Evolutionary conservation across 2,797 vertebrate genomes (phyloP).

Genomic region (Acanthiza pusilla): DNA sequence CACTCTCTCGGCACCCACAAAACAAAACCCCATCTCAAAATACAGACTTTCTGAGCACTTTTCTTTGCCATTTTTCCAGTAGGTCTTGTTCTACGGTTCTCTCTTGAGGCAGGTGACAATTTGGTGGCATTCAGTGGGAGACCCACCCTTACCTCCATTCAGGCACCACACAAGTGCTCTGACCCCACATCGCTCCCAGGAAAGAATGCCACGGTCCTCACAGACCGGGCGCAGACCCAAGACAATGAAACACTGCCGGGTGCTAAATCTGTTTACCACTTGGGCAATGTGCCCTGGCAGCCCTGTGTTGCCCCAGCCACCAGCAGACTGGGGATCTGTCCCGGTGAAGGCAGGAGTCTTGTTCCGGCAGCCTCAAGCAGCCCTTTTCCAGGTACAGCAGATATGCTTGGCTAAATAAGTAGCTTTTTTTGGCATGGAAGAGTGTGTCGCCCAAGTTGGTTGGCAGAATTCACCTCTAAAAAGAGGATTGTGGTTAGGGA

Average conservation of each 20-base stretch:
- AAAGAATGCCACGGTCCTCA: fast-evolving
- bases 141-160: neutral
- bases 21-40: neutral
- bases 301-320: neutral
- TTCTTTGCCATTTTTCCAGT: neutral
- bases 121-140: fast-evolving
- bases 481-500: neutral
- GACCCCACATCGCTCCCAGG: fast-evolving
- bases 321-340: neutral
- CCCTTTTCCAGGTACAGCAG: conserved; percentile 17
- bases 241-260: neutral
- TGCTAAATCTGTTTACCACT: neutral
- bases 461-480: neutral
- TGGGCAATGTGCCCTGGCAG: neutral
- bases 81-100: neutral
- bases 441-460: neutral
- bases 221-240: fast-evolving
- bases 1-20: neutral
- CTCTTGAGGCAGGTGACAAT: fast-evolving
- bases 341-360: neutral
- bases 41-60: neutral
- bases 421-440: neutral
- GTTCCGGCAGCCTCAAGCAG: neutral
- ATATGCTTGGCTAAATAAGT: neutral
- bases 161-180: fast-evolving